Conservation (phyloP, 2,888 invertebrate genomes). For the Trichogramma dendrolimi region DNA sequence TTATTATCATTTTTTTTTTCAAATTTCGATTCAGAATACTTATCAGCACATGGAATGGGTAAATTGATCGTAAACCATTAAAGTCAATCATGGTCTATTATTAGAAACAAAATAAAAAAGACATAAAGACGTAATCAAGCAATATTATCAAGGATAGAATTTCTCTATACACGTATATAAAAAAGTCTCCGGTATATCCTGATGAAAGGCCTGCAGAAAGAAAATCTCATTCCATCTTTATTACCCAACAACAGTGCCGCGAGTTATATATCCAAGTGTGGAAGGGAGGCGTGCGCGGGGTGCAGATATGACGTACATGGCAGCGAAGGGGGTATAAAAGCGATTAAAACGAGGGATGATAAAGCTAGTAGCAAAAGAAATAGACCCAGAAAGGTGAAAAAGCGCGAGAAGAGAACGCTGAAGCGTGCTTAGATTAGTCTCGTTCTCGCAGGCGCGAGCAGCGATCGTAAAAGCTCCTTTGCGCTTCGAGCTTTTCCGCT, state of each 20-base stretch:
- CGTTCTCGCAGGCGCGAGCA: constrained; percentile 8
- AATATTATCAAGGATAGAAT: too few relatives aligned
- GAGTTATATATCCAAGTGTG: too few relatives aligned
- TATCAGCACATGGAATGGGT: too few relatives aligned
- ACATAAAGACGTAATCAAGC: too few relatives aligned
- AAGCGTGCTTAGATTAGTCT: constrained; percentile 22
- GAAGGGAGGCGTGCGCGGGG: too few relatives aligned
- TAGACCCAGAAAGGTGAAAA: neutral
- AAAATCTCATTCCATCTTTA: constrained; percentile 23
- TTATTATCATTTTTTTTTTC: too few relatives aligned
- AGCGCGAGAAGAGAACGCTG: constrained; percentile 7
- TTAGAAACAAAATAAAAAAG: too few relatives aligned
- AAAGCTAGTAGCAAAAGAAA: constrained; percentile 4
- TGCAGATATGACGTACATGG: neutral
- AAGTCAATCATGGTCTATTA: too few relatives aligned
- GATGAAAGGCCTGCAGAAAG: neutral
- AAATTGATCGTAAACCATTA: too few relatives aligned
- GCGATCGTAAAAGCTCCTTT: constrained; percentile 20
- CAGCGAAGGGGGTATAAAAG: neutral
- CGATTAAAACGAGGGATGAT: constrained; percentile 16
- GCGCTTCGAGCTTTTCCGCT: constrained; percentile 9
- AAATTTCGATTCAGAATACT: too few relatives aligned
- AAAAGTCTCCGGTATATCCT: too few relatives aligned
- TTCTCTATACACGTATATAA: too few relatives aligned
- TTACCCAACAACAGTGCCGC: constrained; percentile 7